A percentile compares a stretch with the other conserved stretches of the same genome.
These are phyloP conservation scores for Eubasilissa regina DNA, from an alignment of 1,140 invertebrate genomes.

Conservation along the genomic window DNA sequence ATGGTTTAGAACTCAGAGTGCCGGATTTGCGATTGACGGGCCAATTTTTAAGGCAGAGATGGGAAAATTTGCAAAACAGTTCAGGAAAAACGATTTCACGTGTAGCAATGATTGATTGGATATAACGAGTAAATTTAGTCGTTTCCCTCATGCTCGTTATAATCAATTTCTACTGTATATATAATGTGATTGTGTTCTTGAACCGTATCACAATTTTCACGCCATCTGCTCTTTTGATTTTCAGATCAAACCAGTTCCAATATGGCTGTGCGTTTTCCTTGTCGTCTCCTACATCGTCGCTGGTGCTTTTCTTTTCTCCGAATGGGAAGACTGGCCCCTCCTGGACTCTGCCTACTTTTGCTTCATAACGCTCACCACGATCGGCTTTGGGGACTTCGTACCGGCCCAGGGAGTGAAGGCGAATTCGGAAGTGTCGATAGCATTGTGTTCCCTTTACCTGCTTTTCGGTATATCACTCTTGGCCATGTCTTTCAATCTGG, in stretches of 20 bases:
- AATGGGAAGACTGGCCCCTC: slow-evolving; percentile 92
- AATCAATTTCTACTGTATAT: too few relatives aligned
- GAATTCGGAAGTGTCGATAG: slow-evolving; percentile 85
- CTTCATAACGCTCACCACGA: slow-evolving; percentile 96
- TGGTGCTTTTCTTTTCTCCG: slow-evolving; percentile 88
- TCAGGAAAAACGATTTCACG: too few relatives aligned
- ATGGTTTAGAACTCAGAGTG: too few relatives aligned
- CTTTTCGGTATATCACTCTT: slow-evolving; percentile 97
- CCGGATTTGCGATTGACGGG: too few relatives aligned
- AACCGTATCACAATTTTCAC: too few relatives aligned
- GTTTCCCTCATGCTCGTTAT: too few relatives aligned
- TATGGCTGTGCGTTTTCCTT: slow-evolving; percentile 91
- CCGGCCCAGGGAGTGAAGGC: slow-evolving; percentile 85
- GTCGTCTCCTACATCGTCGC: slow-evolving; percentile 92
- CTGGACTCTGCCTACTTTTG: slow-evolving; percentile 96
- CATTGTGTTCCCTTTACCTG: slow-evolving; percentile 93
- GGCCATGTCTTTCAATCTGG: slow-evolving; percentile 99
- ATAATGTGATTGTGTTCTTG: too few relatives aligned
- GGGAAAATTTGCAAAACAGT: too few relatives aligned
- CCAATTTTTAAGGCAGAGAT: too few relatives aligned
- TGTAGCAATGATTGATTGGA: too few relatives aligned
- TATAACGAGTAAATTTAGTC: too few relatives aligned
- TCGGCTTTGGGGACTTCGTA: slow-evolving; percentile 95
- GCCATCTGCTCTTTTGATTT: slow-evolving; percentile 33
- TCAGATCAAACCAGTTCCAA: slow-evolving; percentile 85